These are phyloP conservation scores for Setophaga kirtlandii DNA, from an alignment of 2,113 vertebrate species.

Conservation along the genomic window DNA sequence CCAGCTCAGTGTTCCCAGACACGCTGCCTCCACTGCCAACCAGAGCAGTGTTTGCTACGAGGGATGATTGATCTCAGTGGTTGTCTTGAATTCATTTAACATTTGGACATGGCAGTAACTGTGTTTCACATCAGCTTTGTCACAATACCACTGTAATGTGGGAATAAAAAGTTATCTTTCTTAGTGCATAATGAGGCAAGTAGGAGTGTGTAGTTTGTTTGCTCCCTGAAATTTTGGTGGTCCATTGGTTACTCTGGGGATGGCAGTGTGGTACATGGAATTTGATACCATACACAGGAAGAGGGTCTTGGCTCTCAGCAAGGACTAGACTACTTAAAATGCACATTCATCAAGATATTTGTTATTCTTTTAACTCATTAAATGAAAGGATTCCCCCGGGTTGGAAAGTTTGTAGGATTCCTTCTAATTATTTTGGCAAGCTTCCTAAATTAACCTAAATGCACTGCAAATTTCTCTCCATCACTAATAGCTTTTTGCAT, in stretches of 20 bases:
- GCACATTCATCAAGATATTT: not conserved
- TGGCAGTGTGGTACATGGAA: not conserved
- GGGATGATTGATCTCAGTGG: not conserved
- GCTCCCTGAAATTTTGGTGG: not conserved
- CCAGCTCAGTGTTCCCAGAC: not conserved
- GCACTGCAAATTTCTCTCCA: not conserved
- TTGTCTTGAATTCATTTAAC: not conserved
- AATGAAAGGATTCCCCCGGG: slow-evolving; percentile 13
- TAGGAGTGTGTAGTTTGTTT: not conserved
- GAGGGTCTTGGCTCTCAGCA: not conserved
- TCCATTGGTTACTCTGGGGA: not conserved
- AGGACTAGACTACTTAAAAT: not conserved
- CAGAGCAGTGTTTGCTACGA: fast-evolving
- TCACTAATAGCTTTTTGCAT: not conserved
- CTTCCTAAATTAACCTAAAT: slow-evolving; percentile 54
- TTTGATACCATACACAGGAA: not conserved
- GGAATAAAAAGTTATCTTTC: not conserved
- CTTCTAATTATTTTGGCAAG: slow-evolving; percentile 37
- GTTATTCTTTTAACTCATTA: slow-evolving; percentile 3
- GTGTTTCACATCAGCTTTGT: not conserved
- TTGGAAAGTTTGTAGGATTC: slow-evolving; percentile 1
- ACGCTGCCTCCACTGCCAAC: not conserved
- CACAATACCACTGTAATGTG: not conserved
- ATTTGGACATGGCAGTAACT: not conserved
- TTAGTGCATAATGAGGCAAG: not conserved